Conservation (phyloP, 2,113 vertebrate species). For the Andinoacara biseriatus region DNA sequence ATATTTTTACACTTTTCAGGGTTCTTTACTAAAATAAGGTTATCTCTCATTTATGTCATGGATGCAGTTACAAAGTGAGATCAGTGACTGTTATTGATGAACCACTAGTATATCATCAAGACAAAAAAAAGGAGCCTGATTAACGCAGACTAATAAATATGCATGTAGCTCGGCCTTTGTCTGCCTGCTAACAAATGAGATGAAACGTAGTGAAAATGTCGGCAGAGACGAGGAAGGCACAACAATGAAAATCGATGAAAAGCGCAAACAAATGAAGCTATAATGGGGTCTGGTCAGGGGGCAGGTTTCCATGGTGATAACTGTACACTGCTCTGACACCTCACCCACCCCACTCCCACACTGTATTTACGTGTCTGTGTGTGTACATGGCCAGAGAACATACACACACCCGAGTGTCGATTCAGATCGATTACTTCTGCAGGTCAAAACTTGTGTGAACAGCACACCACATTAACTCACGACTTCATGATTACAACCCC, state of each 20-base stretch:
- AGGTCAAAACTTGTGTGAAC: conserved; percentile 41
- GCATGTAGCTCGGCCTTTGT: conserved; percentile 17
- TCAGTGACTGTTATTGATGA: conserved; percentile 79
- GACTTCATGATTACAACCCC: not conserved
- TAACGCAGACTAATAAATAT: conserved; percentile 74
- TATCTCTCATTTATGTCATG: conserved; percentile 72
- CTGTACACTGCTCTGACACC: conserved; percentile 26
- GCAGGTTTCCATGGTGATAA: conserved; percentile 56
- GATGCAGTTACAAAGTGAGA: conserved; percentile 76
- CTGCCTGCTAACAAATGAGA: conserved; percentile 42
- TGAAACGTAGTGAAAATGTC: conserved; percentile 17
- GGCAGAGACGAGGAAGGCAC: not conserved
- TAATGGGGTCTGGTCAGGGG: not conserved
- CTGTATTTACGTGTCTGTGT: not conserved
- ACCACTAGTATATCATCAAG: conserved; percentile 59
- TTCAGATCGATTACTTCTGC: conserved; percentile 22
- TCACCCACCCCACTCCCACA: conserved; percentile 12
- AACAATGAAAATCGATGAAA: conserved; percentile 33
- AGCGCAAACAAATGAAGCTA: conserved; percentile 39
- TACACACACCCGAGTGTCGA: not conserved
- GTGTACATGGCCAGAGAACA: conserved; percentile 21
- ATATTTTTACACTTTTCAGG: conserved; percentile 69
- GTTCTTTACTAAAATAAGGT: conserved; percentile 81
- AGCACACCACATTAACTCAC: conserved; percentile 13
- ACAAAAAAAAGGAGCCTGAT: conserved; percentile 24